phyloP scores from a whole-genome alignment of 1,140 invertebrate species.

The Zaprionus taronus region DNA sequence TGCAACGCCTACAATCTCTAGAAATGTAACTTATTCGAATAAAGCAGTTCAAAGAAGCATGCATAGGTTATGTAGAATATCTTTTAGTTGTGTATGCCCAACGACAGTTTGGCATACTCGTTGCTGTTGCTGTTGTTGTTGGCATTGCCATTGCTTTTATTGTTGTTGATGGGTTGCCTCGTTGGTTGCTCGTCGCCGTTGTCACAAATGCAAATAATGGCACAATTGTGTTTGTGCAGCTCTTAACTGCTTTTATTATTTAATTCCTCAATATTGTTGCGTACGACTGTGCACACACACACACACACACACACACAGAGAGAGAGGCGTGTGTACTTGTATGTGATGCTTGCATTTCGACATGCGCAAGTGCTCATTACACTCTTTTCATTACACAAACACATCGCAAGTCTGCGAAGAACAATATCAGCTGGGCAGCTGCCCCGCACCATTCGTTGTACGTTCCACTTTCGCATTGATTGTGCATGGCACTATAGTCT shows the following conservation, averaged over 20 bases:
- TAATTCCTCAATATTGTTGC: constrained; percentile 69
- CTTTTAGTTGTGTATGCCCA: not conserved
- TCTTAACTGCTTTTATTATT: constrained; percentile 76
- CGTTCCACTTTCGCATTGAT: not conserved
- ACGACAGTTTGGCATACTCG: not conserved
- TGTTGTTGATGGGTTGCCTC: constrained; percentile 65
- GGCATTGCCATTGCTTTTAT: constrained; percentile 70
- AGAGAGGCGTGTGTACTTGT: not conserved
- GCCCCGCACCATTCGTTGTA: not conserved
- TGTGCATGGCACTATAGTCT: not conserved
- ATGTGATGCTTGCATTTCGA: not conserved
- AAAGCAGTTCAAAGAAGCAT: not conserved
- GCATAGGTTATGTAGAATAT: not conserved
- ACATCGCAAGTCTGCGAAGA: not conserved
- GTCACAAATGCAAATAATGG: constrained; percentile 84
- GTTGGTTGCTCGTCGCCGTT: constrained; percentile 44
- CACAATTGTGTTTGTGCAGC: constrained; percentile 70
- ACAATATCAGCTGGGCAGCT: not conserved
- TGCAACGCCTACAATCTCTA: not conserved
- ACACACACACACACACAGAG: not conserved
- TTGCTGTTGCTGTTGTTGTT: constrained; percentile 41
- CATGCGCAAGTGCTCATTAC: constrained; percentile 11
- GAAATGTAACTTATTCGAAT: not conserved
- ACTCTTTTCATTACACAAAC: not conserved
- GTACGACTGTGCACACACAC: constrained; percentile 13